Evolutionary conservation across 2,113 vertebrate genomes (phyloP), one percentile per base, ranked within the genome.

Genomic region (Glareola pratincola): DNA sequence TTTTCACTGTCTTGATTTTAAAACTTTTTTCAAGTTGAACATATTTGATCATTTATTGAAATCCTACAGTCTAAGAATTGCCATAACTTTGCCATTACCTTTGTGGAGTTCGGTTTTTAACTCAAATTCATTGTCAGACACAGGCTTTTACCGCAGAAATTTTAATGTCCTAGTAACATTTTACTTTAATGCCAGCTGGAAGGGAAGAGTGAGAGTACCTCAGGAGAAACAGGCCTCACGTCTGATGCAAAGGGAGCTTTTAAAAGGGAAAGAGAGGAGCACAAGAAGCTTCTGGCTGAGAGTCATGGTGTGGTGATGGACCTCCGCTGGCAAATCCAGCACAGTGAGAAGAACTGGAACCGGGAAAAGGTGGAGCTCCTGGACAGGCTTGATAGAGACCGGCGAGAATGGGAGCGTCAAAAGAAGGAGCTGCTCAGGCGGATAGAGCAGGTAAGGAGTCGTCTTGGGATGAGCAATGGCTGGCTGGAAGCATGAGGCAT

Each of bases 281-380:
- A 99, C 86, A 98, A 96, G 96, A 98, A 98, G 47, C 98, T 99
- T 67, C 98, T 99, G 73, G 98, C 99, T 0, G 99, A 99, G 77
- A 99, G 98, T 92, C 99, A 99, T 45, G 94, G 97, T 66, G 94
- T 98, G 79, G 98, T 98, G 41, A 97, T 99, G 98, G 99, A 99
- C 94, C 98, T 99, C 43, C 98, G 98, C 95, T 99, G 99, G 99
- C 99, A 99, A 97, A 98, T 99, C 79, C 99, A 99, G 95, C 99
- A 99, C 74, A 98, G 97, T 1, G 99, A 99, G 97, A 99, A 98
- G 96, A 99, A 98, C 93, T 99, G 99, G 99, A 98, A 98, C 80
- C 97, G 98, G 2, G 99, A 99, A 94, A 99, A 98, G 86, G 93
- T 96, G 23, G 99, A 99, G 56, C 98, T 99, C 20, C 96, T 99